Base-by-base conservation (phyloP, 2,888 invertebrate genomes). In the Electrophaes corylata region DNA sequence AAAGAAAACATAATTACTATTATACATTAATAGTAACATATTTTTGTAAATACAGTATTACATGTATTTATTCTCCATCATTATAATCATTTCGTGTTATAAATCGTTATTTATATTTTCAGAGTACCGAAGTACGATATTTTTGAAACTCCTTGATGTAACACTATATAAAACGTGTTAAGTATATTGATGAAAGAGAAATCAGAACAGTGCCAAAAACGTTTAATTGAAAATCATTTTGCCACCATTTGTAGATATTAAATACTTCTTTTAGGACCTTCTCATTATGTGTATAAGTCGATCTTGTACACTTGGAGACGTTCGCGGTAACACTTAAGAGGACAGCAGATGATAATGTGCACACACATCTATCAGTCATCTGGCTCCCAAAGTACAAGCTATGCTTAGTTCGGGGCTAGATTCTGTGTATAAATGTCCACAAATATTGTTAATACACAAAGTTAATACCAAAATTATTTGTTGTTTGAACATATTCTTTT, bases 1-100 rank as follows among this genome's bases (percentile, higher is more conserved):
- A 70, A 62, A 71, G 3, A 37, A 44, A 67, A 64, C 40, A 72
- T 60, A 64, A 66, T 58, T 45, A 54, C 52, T 54, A 67, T 62
- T 62, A 58, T 62, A 47, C 66, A 60, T 64, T 59, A 73, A 60
- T 66, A 60, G 67, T 68, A 66, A 74, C 69, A 82, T 84, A 84
- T 84, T 84, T 84, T 84, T 84, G 83, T 84, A 84, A 84, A 84
- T 84, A 84, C 82, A 83, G 76, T 83, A 79, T 81, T 79, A 77
- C 54, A 70, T 69, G 73, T 83, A 77, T 78, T 78, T 79, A 73
- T 76, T 75, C 70, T 71, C 71, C 71, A 62, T 73, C 72, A 69
- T 72, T 49, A 52, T 64, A 62, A 64, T 64, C 68, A 69, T 66
- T 67, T 72, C 70, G 75, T 73, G 70, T 65, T 64, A n/a, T 48